These are phyloP conservation scores for Aphelenchoides fujianensis DNA, from an alignment of 1,140 invertebrate genomes.

Conservation along the genomic window DNA sequence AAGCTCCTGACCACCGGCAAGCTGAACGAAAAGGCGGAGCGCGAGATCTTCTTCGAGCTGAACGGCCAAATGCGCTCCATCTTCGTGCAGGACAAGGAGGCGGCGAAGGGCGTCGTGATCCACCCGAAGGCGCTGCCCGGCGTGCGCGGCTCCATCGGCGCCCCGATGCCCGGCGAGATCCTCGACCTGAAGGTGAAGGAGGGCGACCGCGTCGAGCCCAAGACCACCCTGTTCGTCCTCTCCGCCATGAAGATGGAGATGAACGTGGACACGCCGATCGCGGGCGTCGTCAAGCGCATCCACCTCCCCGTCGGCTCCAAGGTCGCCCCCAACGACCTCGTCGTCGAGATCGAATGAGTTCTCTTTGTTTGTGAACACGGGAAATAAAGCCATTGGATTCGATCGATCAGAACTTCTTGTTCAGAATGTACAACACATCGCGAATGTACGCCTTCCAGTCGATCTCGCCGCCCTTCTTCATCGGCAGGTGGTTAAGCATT, in stretches of 20 bases:
- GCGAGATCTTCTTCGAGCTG: constrained; percentile 93
- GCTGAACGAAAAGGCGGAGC: constrained; percentile 74
- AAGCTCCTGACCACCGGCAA: constrained; percentile 92
- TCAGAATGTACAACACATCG: constrained; percentile 21
- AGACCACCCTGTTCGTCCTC: constrained; percentile 79
- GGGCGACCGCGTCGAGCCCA: constrained; percentile 64
- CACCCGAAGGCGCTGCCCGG: constrained; percentile 90
- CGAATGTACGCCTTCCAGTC: constrained; percentile 21
- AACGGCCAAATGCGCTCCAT: constrained; percentile 81
- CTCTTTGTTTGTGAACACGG: background rate
- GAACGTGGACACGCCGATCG: constrained; percentile 86
- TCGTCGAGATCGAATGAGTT: constrained; percentile 75
- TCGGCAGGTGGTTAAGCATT: constrained; percentile 24
- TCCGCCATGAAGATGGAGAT: constrained; percentile 99
- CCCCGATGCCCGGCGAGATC: constrained; percentile 86
- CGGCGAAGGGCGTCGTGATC: constrained; percentile 77
- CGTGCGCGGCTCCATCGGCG: constrained; percentile 83
- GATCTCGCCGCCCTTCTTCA: constrained; percentile 19
- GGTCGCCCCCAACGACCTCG: constrained; percentile 88
- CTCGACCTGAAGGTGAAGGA: constrained; percentile 73
- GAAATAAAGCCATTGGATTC: too few species aligned
- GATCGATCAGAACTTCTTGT: constrained; percentile 6
- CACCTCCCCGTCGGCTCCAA: too few species aligned
- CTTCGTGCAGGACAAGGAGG: constrained; percentile 71
- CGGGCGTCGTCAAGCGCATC: constrained; percentile 78